These are phyloP conservation scores for Cephus rjabovi DNA, from an alignment of 2,888 invertebrate species.

Conservation along the genomic window DNA sequence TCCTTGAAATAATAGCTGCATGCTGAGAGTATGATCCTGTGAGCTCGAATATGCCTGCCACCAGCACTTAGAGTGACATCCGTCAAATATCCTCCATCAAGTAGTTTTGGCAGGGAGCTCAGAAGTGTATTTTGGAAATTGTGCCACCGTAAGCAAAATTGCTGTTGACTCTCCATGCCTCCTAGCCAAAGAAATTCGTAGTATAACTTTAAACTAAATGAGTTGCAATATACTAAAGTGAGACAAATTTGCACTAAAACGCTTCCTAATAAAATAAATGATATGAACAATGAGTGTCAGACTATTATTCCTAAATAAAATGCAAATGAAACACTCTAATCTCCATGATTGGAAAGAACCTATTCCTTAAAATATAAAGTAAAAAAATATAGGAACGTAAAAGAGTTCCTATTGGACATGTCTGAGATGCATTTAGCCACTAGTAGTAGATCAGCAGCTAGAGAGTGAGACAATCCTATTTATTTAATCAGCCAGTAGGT, in stretches of 20 bases:
- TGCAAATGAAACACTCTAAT: slow-evolving; percentile 27
- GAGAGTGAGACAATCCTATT: slow-evolving; percentile 57
- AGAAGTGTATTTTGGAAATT: slow-evolving; percentile 82
- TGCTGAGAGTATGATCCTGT: slow-evolving; percentile 86
- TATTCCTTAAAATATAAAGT: not conserved
- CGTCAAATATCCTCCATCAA: slow-evolving; percentile 84
- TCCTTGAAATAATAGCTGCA: slow-evolving; percentile 93
- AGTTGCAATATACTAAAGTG: not conserved
- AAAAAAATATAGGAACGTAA: slow-evolving; percentile 18
- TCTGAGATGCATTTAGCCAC: slow-evolving; percentile 38
- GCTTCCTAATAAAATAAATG: not conserved
- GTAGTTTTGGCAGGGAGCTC: slow-evolving; percentile 80
- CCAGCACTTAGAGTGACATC: slow-evolving; percentile 90
- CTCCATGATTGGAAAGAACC: not conserved
- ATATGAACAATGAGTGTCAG: not conserved
- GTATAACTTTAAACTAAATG: not conserved
- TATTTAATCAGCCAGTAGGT: slow-evolving; percentile 66
- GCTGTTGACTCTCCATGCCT: slow-evolving; percentile 76
- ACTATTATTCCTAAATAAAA: not conserved
- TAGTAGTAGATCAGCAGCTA: slow-evolving; percentile 47
- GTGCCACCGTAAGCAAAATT: slow-evolving; percentile 89
- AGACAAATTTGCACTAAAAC: not conserved
- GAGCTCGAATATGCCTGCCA: slow-evolving; percentile 85
- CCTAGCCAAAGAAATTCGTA: slow-evolving; percentile 54
- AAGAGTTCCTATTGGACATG: slow-evolving; percentile 33